These are phyloP conservation scores for Scalopus aquaticus DNA, from an alignment of 2,113 vertebrate genomes.

Conservation along the genomic window DNA sequence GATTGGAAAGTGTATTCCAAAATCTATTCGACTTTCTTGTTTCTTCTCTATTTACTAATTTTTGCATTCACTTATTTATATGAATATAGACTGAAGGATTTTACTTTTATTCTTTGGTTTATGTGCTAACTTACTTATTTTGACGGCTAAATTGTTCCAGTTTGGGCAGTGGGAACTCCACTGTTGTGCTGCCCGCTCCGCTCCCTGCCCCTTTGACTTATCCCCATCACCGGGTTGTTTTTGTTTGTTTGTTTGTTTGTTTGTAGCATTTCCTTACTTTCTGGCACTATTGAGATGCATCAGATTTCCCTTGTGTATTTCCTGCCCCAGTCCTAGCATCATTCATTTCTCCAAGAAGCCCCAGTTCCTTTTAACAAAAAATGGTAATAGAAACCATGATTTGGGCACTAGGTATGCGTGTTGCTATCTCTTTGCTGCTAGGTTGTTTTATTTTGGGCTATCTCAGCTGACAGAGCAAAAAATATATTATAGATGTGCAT, in stretches of 20 bases:
- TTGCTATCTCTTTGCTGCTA: too few species aligned
- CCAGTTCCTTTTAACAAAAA: not conserved
- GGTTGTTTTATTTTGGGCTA: not conserved
- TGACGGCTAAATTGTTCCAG: not conserved
- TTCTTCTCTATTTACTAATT: not conserved
- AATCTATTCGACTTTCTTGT: too few species aligned
- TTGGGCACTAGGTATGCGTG: too few species aligned
- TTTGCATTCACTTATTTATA: not conserved
- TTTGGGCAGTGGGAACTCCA: not conserved
- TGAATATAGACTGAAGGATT: not conserved
- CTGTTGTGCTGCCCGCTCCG: too few species aligned
- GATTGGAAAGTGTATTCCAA: too few species aligned
- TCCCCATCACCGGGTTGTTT: not conserved
- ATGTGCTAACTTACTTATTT: not conserved
- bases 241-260: not conserved
- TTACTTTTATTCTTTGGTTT: not conserved
- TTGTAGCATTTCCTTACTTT: not conserved
- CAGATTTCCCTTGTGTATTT: not conserved
- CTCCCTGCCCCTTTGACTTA: not conserved
- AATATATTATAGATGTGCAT: not conserved
- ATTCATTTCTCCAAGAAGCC: not conserved
- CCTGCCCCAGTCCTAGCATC: not conserved
- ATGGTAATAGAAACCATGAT: not conserved
- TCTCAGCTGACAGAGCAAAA: not conserved
- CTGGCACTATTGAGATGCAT: not conserved